Conservation (phyloP, 2,888 invertebrate species). For the Buathra laborator region DNA sequence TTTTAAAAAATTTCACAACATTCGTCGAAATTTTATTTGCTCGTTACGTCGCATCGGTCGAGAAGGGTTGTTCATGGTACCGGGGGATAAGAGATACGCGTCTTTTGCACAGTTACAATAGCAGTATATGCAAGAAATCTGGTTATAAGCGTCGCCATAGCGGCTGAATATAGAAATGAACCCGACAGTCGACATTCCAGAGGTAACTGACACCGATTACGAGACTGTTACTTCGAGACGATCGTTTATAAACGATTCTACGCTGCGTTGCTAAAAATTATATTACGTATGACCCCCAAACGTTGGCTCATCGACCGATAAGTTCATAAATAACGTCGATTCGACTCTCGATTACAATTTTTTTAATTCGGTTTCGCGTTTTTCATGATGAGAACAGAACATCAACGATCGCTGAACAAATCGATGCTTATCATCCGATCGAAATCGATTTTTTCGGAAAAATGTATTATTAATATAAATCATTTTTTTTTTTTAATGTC, state of each 20-base stretch:
- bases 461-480: no score
- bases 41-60: background rate
- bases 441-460: no score
- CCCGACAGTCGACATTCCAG: conserved; percentile 66
- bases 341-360: no score
- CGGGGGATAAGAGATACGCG: conserved; percentile 40
- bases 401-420: no score
- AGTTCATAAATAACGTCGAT: no score
- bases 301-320: no score
- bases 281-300: no score
- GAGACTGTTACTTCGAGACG: background rate
- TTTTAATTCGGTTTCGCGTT: no score
- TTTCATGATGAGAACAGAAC: no score
- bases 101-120: conserved; percentile 42
- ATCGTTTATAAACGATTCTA: conserved; percentile 9
- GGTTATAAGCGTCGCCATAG: conserved; percentile 44
- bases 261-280: conserved; percentile 1
- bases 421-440: no score
- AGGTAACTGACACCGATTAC: conserved; percentile 64
- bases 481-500: no score
- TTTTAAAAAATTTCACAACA: background rate
- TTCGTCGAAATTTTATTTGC: background rate
- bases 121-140: conserved; percentile 37
- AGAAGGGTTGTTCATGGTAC: background rate
- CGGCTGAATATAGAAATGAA: conserved; percentile 68